Conservation (phyloP, 2,888 invertebrate genomes). For the Hydroisotoma schaefferi region DNA sequence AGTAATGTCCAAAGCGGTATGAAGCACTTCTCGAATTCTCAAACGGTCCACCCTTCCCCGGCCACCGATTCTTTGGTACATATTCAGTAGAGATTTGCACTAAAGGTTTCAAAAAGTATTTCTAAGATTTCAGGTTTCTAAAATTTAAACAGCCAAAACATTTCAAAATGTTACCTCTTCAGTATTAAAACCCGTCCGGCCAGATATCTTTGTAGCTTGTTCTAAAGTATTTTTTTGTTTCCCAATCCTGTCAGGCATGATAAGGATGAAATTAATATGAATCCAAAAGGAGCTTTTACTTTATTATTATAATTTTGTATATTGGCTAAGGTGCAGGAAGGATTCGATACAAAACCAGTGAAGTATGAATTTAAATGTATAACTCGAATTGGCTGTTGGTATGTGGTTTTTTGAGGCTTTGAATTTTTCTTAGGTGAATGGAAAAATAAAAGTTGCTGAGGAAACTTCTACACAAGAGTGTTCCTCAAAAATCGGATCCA, state of each 20-base stretch:
- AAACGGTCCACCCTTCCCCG: conserved; percentile 28
- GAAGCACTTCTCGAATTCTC: conserved; percentile 31
- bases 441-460: no score
- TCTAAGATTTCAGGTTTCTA: neutral
- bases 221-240: conserved; percentile 30
- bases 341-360: no score
- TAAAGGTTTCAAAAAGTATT: conserved; percentile 4
- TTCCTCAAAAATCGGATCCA: no score
- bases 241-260: conserved; percentile 12
- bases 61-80: conserved; percentile 28
- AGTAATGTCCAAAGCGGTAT: conserved; percentile 30
- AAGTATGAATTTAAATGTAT: no score
- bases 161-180: conserved; percentile 19
- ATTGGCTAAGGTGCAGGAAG: no score
- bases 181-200: conserved; percentile 25
- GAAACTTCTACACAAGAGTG: no score
- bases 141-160: neutral
- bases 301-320: no score
- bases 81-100: conserved; percentile 26
- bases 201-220: conserved; percentile 27
- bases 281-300: no score
- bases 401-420: no score
- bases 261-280: no score
- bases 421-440: no score
- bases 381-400: no score